Evolutionary conservation across 2,888 invertebrate species (phyloP).

Genomic region (Eudasyphora cyanicolor): DNA sequence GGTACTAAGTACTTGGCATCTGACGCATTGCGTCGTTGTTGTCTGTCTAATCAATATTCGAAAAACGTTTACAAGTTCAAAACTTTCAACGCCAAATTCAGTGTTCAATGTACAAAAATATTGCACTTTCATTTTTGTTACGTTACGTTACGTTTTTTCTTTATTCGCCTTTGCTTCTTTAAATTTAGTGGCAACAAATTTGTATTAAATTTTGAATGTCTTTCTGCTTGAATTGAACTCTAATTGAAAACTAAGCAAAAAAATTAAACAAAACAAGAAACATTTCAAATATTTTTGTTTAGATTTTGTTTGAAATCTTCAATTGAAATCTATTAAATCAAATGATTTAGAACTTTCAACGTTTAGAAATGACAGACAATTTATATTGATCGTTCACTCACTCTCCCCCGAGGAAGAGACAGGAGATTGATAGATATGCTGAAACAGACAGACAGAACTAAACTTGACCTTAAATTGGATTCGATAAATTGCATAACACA

Average conservation of each 20-base stretch:
- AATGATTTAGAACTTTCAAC: conserved; percentile 19
- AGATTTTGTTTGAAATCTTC: conserved; percentile 33
- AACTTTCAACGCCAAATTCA: conserved; percentile 57
- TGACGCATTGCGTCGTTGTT: not conserved
- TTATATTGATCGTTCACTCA: too few species aligned
- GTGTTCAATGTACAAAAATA: not conserved
- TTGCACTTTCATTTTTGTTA: conserved; percentile 56
- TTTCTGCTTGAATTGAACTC: not conserved
- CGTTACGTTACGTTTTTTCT: conserved; percentile 3
- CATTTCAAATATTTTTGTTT: conserved; percentile 24
- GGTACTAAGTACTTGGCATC: not conserved
- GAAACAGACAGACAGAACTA: conserved; percentile 2
- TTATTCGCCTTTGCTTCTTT: not conserved
- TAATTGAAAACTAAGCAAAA: not conserved
- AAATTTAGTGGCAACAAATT: not conserved
- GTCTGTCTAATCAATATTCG: conserved; percentile 46
- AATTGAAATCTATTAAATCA: conserved; percentile 40
- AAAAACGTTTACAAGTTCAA: conserved; percentile 36
- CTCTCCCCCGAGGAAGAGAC: too few species aligned
- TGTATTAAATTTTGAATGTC: not conserved
- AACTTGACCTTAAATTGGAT: conserved; percentile 48
- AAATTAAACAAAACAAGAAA: not conserved
- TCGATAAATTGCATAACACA: conserved; percentile 27
- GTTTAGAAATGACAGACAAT: conserved; percentile 7
- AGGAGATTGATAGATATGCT: not conserved